These are phyloP conservation scores for Drosophila paucipuncta DNA, from an alignment of 2,888 invertebrate genomes.

Conservation along the genomic window DNA sequence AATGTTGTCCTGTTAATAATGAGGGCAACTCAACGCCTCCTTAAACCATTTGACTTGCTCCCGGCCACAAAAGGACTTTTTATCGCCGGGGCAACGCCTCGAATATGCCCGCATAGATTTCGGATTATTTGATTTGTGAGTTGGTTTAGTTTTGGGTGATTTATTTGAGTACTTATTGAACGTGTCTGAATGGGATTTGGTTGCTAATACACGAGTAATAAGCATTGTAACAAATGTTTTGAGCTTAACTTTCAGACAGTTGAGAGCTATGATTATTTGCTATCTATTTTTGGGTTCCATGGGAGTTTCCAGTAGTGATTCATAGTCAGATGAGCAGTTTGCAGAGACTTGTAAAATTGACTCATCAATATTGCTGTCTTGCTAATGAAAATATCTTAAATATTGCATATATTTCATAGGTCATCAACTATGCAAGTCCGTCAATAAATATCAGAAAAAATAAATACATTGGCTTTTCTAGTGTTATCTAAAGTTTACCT, in stretches of 20 bases:
- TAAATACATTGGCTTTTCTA: background rate
- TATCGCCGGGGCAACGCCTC: slow-evolving; percentile 63
- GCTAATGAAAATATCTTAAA: background rate
- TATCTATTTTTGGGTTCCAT: background rate
- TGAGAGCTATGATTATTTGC: background rate
- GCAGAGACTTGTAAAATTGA: background rate
- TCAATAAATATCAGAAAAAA: background rate
- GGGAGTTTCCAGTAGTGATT: background rate
- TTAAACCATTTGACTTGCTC: slow-evolving; percentile 63
- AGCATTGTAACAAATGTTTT: background rate
- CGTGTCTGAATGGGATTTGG: background rate
- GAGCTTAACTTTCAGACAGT: background rate
- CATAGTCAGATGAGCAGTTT: background rate
- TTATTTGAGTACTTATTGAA: slow-evolving; percentile 2
- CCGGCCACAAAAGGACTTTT: slow-evolving; percentile 62
- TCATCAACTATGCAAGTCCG: background rate
- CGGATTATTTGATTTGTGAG: background rate
- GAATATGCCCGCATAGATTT: slow-evolving; percentile 40
- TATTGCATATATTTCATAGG: background rate
- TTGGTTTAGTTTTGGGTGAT: slow-evolving; percentile 4
- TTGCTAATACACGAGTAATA: slow-evolving; percentile 1
- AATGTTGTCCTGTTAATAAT: slow-evolving; percentile 38
- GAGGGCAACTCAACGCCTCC: slow-evolving; percentile 71
- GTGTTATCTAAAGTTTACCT: slow-evolving; percentile 1
- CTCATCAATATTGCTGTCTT: background rate